Evolutionary conservation across 2,888 invertebrate species (phyloP), one percentile per base, ranked within the genome.

Genomic region (Alloplasta piceator): DNA sequence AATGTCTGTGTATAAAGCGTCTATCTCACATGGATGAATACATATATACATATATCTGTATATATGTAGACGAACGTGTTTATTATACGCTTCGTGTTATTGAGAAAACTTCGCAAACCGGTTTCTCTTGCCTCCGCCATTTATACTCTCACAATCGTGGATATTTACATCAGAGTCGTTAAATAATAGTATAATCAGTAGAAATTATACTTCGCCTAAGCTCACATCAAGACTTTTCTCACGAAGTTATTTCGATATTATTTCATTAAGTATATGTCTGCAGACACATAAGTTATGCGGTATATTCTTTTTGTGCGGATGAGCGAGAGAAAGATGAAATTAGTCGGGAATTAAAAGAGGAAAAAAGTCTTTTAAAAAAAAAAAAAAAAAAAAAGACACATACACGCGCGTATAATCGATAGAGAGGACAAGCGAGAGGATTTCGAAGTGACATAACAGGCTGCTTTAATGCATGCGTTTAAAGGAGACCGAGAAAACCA

Each of bases 381-480:
- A 26, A 26, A 26, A 26, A 26, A 26, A 26, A 26, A 26, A 26
- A 9, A 14, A 5, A 0, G 7, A 39, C 6, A 46, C 5, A n/a
- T 2, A n/a, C 46, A 26, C 26, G 26, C 4, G 38, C 38, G 6
- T n/a, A 14, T 63, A 36, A 43, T 38, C 73, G 48, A 74, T 56
- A 12, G 63, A 48, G 66, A 66, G 74, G 60, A 75, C 60, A 39
- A 43, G 61, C 43, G 26, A 46, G 75, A 74, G 66, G 77, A 74
- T 78, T 83, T 72, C 68, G 82, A 76, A 79, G 87, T 90, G 90
- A 90, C 89, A 88, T 90, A 90, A 90, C 10, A 26, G 26, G 26
- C 67, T 81, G 75, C 70, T 80, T 86, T 90, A 89, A 89, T 89
- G 86, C 87, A 87, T 88, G 87, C 88, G 87, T 87, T 90, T 87